These are phyloP conservation scores for Lithosia quadra DNA, from an alignment of 2,888 invertebrate genomes.

Conservation along the genomic window DNA sequence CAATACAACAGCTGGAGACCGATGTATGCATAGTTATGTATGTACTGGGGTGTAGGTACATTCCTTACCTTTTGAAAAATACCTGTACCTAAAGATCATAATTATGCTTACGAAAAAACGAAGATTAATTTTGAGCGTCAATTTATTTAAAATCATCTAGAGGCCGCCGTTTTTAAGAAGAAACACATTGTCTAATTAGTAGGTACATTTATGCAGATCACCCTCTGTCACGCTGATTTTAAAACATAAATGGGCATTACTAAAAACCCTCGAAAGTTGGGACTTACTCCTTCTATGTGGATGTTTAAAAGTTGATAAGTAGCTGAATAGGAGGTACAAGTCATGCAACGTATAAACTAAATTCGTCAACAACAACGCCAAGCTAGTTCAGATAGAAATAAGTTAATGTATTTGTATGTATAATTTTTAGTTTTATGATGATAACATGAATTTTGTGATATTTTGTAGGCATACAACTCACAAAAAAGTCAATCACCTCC, in stretches of 20 bases:
- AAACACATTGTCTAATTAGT: too few species aligned
- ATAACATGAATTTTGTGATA: slow-evolving; percentile 62
- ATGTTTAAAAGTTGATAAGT: not conserved
- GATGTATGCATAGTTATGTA: too few species aligned
- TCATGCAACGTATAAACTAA: slow-evolving; percentile 42
- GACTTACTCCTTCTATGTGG: not conserved
- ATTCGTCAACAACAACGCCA: slow-evolving; percentile 57
- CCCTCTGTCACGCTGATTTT: too few species aligned
- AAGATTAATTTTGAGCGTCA: not conserved
- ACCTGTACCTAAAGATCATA: not conserved
- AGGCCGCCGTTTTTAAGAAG: too few species aligned
- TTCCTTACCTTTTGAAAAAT: not conserved
- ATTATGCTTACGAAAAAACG: too few species aligned
- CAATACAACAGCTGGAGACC: not conserved
- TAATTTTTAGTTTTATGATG: slow-evolving; percentile 59
- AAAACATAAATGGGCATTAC: not conserved
- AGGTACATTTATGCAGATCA: not conserved
- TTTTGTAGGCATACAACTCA: slow-evolving; percentile 54
- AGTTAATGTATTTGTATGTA: slow-evolving; percentile 58
- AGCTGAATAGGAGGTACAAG: slow-evolving; percentile 5
- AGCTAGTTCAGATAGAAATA: slow-evolving; percentile 62
- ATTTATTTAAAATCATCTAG: not conserved
- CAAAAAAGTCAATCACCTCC: too few species aligned
- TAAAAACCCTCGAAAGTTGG: not conserved
- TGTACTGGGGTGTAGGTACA: too few species aligned